Evolutionary conservation across 2,113 vertebrate genomes (phyloP).

Genomic region (Austrofundulus limnaeus): DNA sequence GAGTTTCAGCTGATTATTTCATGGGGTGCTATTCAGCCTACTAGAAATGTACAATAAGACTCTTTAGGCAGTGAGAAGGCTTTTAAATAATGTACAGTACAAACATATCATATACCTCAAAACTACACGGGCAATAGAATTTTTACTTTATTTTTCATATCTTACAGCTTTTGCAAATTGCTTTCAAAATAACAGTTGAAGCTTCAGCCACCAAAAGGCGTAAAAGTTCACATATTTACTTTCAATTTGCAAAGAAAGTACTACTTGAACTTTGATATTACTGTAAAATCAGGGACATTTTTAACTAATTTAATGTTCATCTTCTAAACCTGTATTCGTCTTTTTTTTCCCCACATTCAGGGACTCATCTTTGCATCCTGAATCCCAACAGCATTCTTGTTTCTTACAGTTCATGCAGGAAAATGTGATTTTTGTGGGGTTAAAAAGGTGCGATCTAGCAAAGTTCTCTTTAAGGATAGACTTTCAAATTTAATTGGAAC

Average conservation of each 20-base stretch:
- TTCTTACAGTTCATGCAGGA: conserved; percentile 71
- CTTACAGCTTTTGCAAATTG: conserved; percentile 78
- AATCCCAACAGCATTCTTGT: conserved; percentile 82
- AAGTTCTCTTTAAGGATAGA: conserved; percentile 34
- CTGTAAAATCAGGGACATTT: conserved; percentile 95
- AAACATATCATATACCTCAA: conserved; percentile 99
- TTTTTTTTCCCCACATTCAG: conserved; percentile 79
- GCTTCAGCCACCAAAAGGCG: conserved; percentile 59
- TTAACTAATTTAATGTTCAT: conserved; percentile 85
- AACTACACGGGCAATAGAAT: conserved; percentile 96
- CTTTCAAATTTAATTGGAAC: conserved; percentile 72
- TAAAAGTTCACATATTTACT: conserved; percentile 75
- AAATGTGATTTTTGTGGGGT: conserved; percentile 70
- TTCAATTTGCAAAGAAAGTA: conserved; percentile 87
- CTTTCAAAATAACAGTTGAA: conserved; percentile 71
- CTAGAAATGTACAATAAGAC: conserved; percentile 90
- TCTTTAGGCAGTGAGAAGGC: conserved; percentile 78
- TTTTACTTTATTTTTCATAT: conserved; percentile 70
- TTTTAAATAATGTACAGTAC: conserved; percentile 88
- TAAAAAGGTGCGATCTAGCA: conserved; percentile 38
- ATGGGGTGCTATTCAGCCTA: conserved; percentile 95
- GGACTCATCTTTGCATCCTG: conserved; percentile 71
- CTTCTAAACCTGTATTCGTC: conserved; percentile 81
- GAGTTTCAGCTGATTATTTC: conserved; percentile 88
- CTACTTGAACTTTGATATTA: conserved; percentile 91